Conservation (phyloP, 2,888 invertebrate species). For the Neoascia interrupta region DNA sequence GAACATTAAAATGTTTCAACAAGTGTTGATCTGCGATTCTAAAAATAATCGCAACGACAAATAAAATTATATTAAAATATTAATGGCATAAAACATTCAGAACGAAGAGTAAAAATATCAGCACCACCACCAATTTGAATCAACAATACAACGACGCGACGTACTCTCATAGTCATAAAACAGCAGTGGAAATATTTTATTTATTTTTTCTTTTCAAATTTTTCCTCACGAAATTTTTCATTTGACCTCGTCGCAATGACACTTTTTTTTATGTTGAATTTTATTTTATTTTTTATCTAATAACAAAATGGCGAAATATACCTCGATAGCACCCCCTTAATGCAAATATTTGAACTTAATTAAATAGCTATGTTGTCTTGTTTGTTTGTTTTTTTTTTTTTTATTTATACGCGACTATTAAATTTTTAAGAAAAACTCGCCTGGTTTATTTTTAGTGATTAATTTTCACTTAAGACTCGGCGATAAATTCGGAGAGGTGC, state of each 20-base stretch:
- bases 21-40: constrained; percentile 52
- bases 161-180: constrained; percentile 10
- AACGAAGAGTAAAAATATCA: constrained; percentile 47
- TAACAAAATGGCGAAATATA: constrained; percentile 15
- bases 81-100: constrained; percentile 44
- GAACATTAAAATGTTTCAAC: constrained; percentile 71
- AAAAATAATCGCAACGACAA: constrained; percentile 56
- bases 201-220: too few relatives aligned
- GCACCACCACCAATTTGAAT: too few relatives aligned
- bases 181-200: constrained; percentile 4
- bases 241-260: constrained; percentile 60
- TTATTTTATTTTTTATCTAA: constrained; percentile 27
- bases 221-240: constrained; percentile 35
- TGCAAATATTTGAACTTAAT: constrained; percentile 47
- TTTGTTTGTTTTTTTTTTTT: constrained; percentile 14
- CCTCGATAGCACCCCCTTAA: constrained; percentile 25
- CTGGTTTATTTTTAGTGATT: constrained; percentile 22
- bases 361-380: constrained; percentile 30
- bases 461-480: constrained; percentile 28
- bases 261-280: constrained; percentile 25
- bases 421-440: constrained; percentile 31
- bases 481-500: too few relatives aligned
- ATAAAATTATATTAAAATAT: constrained; percentile 59
- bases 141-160: constrained; percentile 6
- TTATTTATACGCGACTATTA: constrained; percentile 28